Percentiles rank a stretch among this genome's conserved stretches.
Conservation (phyloP, 2,113 vertebrate species). For the Pollachius pollachius region DNA sequence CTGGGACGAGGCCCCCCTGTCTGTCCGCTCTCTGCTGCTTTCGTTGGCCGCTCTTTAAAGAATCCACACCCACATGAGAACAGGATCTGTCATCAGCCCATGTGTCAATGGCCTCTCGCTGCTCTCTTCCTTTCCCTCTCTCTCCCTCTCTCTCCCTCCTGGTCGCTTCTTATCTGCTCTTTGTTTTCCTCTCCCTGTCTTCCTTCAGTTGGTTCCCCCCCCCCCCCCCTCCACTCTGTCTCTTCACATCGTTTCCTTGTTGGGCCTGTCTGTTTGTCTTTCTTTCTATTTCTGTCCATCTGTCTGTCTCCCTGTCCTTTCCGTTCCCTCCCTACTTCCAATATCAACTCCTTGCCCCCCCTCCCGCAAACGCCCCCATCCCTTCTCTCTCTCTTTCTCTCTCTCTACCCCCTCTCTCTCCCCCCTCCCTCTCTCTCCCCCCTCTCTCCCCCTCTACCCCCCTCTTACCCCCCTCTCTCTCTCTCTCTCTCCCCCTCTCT, state of each 20-base stretch:
- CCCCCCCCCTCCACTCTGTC: not conserved
- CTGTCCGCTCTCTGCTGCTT: constrained; percentile 42
- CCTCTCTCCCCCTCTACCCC: not conserved
- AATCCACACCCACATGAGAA: constrained; percentile 60
- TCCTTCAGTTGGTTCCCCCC: constrained; percentile 24
- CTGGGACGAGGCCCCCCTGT: constrained; percentile 29
- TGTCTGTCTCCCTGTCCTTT: constrained; percentile 20
- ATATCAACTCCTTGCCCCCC: no score
- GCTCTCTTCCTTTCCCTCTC: constrained; percentile 40
- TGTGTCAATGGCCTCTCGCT: constrained; percentile 44
- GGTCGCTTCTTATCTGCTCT: constrained; percentile 36
- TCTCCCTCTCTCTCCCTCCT: constrained; percentile 30
- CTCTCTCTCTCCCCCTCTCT: constrained; percentile 9
- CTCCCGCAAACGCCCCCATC: not conserved
- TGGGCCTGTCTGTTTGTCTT: constrained; percentile 23
- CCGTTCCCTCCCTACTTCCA: constrained; percentile 3
- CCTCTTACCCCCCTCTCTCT: constrained; percentile 4
- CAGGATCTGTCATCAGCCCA: constrained; percentile 58
- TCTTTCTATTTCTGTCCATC: constrained; percentile 1
- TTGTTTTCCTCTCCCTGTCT: constrained; percentile 38
- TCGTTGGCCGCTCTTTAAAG: constrained; percentile 61
- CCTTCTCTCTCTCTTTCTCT: not conserved
- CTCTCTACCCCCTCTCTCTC: constrained; percentile 10
- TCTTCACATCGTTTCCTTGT: constrained; percentile 8
- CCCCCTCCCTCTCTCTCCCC: not conserved